Evolutionary conservation across 1,140 invertebrate species (phyloP).

Genomic region (Cherax quadricarinatus): DNA sequence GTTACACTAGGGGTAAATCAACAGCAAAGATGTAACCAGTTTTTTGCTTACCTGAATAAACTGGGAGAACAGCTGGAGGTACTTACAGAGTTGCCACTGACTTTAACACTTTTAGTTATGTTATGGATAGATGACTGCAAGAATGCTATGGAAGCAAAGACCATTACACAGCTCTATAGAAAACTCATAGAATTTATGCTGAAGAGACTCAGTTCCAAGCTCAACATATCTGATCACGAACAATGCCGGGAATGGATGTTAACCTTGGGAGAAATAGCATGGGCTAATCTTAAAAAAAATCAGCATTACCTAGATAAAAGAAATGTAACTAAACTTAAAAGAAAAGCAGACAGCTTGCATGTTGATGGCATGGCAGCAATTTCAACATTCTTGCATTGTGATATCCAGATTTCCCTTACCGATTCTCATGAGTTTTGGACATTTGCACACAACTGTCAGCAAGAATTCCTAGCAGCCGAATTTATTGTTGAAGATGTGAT

Average conservation of each 20-base stretch:
- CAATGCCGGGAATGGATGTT: constrained; percentile 13
- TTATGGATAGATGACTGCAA: constrained; percentile 8
- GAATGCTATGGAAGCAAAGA: constrained; percentile 11
- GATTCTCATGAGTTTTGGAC: constrained; percentile 8
- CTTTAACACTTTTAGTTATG: constrained; percentile 4
- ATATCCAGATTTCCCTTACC: background rate
- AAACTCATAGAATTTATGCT: constrained; percentile 27
- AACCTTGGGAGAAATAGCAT: constrained; percentile 25
- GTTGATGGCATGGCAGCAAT: background rate
- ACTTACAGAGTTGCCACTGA: background rate
- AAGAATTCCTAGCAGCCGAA: constrained; percentile 40
- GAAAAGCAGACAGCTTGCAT: background rate
- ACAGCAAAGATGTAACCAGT: constrained; percentile 9
- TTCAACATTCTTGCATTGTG: constrained; percentile 17
- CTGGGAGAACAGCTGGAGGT: constrained; percentile 12
- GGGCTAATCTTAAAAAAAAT: constrained; percentile 40
- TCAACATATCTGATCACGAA: background rate
- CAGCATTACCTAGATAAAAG: constrained; percentile 18
- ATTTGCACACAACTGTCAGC: constrained; percentile 30
- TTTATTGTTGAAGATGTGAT: background rate
- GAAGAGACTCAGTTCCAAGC: background rate
- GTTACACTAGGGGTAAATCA: background rate
- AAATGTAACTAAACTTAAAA: constrained; percentile 9
- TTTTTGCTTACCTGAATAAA: constrained; percentile 21
- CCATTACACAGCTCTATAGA: constrained; percentile 28